These are phyloP conservation scores for Amiota communis DNA, from an alignment of 2,888 invertebrate species.

Conservation along the genomic window DNA sequence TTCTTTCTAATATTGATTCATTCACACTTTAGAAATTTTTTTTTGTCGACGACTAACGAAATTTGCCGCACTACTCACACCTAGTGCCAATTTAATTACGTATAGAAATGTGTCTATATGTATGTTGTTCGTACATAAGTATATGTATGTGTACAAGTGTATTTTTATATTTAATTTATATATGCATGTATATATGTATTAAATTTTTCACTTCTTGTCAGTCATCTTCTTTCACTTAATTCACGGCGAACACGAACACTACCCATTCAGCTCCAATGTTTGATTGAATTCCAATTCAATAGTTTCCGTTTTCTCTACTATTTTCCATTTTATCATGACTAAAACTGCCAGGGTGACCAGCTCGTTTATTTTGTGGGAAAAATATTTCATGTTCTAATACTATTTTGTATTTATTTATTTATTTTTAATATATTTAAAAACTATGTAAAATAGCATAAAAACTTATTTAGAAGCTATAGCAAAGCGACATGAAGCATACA, in stretches of 20 bases:
- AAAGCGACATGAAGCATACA: too few species aligned
- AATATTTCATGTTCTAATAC: too few species aligned
- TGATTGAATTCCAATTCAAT: conserved; percentile 16
- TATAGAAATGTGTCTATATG: background rate
- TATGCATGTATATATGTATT: background rate
- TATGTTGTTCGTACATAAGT: background rate
- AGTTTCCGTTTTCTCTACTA: background rate
- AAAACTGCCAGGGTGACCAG: too few species aligned
- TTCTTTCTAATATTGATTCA: conserved; percentile 1
- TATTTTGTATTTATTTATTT: too few species aligned
- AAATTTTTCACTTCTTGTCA: conserved; percentile 2
- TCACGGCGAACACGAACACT: background rate
- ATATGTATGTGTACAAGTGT: background rate
- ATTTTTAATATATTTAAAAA: too few species aligned
- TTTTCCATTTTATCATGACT: too few species aligned
- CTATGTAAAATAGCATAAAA: too few species aligned
- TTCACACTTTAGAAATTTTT: conserved; percentile 2
- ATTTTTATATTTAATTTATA: conserved; percentile 22
- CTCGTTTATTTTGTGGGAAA: too few species aligned
- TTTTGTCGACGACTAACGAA: background rate
- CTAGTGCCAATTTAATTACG: background rate
- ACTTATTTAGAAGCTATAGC: too few species aligned
- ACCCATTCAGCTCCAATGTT: conserved; percentile 7
- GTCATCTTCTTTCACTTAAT: background rate
- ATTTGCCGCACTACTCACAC: conserved; percentile 22